Evolutionary conservation across 2,797 vertebrate genomes (phyloP).

Genomic region (Tenualosa ilisha): DNA sequence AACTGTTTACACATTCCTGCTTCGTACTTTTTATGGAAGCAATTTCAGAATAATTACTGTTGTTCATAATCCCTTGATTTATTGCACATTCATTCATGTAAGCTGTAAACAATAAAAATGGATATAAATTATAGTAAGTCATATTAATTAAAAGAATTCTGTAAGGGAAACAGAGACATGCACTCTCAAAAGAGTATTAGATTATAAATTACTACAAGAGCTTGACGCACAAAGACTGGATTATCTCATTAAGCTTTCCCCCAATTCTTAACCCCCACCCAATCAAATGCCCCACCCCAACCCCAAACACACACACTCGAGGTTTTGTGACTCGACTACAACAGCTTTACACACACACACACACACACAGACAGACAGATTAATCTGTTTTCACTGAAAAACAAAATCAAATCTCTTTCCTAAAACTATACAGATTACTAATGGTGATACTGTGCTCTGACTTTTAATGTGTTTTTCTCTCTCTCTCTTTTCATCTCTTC

Average conservation of each 20-base stretch:
- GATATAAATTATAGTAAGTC: background rate
- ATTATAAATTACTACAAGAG: background rate
- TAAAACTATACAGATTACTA: no score
- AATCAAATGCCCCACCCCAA: background rate
- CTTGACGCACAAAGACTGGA: background rate
- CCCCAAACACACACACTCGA: background rate
- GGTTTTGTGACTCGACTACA: no score
- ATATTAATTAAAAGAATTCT: background rate
- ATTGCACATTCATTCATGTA: background rate
- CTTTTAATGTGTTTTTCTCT: no score
- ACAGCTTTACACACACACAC: background rate
- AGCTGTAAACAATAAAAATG: background rate
- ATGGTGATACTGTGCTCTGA: no score
- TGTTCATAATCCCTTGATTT: background rate
- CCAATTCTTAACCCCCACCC: no score
- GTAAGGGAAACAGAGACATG: background rate
- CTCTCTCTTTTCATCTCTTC: background rate
- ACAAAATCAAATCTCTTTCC: no score
- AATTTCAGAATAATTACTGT: constrained; percentile 18
- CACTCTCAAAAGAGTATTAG: background rate
- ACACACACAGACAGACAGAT: background rate
- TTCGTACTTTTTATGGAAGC: background rate
- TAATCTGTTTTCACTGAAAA: background rate
- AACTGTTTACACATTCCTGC: background rate
- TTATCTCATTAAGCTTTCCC: background rate